Evolutionary conservation across 2,888 invertebrate species (phyloP), one percentile per base, ranked within the genome.

Genomic region (Apamea anceps): DNA sequence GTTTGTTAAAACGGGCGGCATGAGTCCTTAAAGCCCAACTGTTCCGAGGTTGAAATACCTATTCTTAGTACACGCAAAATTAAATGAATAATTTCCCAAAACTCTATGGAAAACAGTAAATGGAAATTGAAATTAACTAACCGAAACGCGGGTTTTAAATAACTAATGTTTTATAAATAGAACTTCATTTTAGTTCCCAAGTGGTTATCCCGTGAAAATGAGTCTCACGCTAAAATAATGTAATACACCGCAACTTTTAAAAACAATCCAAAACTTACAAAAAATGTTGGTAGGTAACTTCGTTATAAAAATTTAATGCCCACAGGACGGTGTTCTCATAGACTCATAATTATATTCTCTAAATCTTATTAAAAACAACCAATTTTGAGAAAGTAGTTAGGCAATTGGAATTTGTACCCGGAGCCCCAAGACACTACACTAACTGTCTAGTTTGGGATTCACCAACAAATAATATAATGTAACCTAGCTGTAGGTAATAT

Each of bases 231-330:
- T 48, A n/a, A 42, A 66, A 45, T 42, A 51, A n/a, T 63, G 0
- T 60, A 15, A 45, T 66, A 48, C 21, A 66, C n/a, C 4, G n/a
- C 79, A 78, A 78, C 66, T 66, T 79, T 45, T 8, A 13, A 32
- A 57, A 57, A 79, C 79, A 79, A 67, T 25, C 37, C 18, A 13
- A 32, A 60, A 67, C 48, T 62, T 68, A 12, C 2, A 57, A 66
- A 80, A 66, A 32, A 15, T n/a, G 6, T n/a, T 4, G n/a, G 65
- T 77, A 13, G 3, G 25, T 57, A 60, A 62, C 48, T 42, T 67
- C 8, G 28, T 57, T 68, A 18, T 25, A 37, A 10, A 60, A 28
- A 78, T 60, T 32, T 48, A 70, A 37, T 25, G 6, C 60, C 48
- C 60, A 32, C 28, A 32, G 71, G 71, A 62, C 21, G 25, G 63